Base-by-base conservation (phyloP, 2,113 vertebrate genomes). In the Boleophthalmus pectinirostris region DNA sequence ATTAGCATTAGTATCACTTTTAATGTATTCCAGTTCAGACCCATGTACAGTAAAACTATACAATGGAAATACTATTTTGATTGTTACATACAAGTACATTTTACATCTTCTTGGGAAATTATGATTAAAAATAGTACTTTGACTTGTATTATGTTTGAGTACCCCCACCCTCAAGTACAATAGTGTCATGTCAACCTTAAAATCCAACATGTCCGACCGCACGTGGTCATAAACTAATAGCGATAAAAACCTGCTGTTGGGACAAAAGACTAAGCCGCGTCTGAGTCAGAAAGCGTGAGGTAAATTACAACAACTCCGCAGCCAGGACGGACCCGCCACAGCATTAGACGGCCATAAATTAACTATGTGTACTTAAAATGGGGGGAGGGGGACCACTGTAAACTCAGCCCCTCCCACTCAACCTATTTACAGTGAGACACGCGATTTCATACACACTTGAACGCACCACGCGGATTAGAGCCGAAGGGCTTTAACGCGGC, bases 371-470 rank as follows among this genome's bases (percentile, higher is more conserved):
- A 23, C 43, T 57, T 53, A 24, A 65, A 16, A 56, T 1, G 2
- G 58, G 70, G 20, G 70, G 64, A 49, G 57, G 70, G 72, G 23
- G 73, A 83, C 73, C 13, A 73, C 56, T 73, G 77, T 82, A 85
- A 75, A 84, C 69, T 75, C 72, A 54, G 83, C 49, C 64, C 23
- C 18, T 25, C 70, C 18, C 1, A 68, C 73, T 82, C 67, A 68
- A 69, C 72, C 82, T 73, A 84, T 78, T 78, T 74, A 53, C 69
- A n/a, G 56, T 49, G 35, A 82, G 24, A 66, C 91, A 91, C 81
- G 86, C 89, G 86, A 90, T 80, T 75, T 84, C 38, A 78, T 75
- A 81, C 46, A 88, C 88, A 84, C 88, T 89, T 87, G 87, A 89
- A 58, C 56, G 87, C 79, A 66, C 75, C 74, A 80, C 74, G 72